Evolutionary conservation across 37 sponge, comb jelly and placozoan genomes (phyloP).

Genomic region (Chondrilla cf. caribensis): DNA sequence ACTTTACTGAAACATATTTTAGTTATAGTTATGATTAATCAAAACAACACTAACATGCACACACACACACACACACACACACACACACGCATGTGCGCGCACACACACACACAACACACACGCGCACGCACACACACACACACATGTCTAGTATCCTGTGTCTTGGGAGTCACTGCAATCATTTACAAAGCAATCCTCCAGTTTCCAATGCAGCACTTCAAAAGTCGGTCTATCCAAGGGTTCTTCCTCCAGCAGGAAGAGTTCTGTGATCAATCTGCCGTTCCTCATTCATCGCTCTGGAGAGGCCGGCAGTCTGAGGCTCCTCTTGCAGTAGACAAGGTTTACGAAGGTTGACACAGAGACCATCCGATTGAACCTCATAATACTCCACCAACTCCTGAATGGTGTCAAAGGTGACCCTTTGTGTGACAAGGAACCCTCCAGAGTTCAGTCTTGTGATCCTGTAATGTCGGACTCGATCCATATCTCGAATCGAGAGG

Average conservation of each 20-base stretch:
- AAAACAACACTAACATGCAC: too few relatives aligned
- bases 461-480: constrained; percentile 86
- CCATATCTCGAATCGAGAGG: constrained; percentile 80
- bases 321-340: constrained; percentile 78
- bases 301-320: constrained; percentile 89
- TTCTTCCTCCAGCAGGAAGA: constrained; percentile 85
- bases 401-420: constrained; percentile 67
- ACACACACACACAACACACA: constrained; percentile 3
- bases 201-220: constrained; percentile 79
- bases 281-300: constrained; percentile 76
- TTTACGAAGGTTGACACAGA: constrained; percentile 54
- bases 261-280: constrained; percentile 88
- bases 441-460: constrained; percentile 80
- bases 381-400: constrained; percentile 79
- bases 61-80: background rate
- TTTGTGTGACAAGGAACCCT: constrained; percentile 76
- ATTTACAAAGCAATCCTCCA: constrained; percentile 83
- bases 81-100: background rate
- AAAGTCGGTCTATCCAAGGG: constrained; percentile 81
- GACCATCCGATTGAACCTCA: constrained; percentile 76
- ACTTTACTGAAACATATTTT: too few relatives aligned
- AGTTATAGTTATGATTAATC: too few relatives aligned
- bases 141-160: background rate
- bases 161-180: constrained; percentile 33
- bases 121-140: background rate